Percentiles rank a stretch among this genome's conserved stretches.
Conservation (phyloP, 2,113 vertebrate species). For the Sylvia atricapilla region DNA sequence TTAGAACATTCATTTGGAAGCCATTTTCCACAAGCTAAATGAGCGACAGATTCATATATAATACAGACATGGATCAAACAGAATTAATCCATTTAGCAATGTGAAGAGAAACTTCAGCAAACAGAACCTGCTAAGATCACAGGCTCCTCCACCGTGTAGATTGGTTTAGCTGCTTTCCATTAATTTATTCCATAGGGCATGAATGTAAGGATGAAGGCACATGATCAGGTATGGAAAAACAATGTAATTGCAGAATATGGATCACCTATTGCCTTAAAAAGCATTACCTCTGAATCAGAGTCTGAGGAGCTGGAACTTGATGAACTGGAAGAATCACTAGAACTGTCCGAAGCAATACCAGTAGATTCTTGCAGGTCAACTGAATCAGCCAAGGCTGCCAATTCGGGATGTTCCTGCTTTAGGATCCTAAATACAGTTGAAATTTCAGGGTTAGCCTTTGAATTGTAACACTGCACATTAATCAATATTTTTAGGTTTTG, state of each 20-base stretch:
- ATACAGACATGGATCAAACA: background rate
- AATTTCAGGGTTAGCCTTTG: background rate
- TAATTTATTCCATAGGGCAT: background rate
- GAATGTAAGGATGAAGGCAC: background rate
- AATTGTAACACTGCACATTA: background rate
- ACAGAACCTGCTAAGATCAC: background rate
- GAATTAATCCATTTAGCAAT: background rate
- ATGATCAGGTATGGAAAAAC: background rate
- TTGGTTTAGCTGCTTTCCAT: background rate
- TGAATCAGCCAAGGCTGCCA: conserved; percentile 89
- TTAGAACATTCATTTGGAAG: background rate
- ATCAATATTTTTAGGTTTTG: background rate
- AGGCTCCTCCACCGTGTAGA: background rate
- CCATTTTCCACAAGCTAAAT: background rate
- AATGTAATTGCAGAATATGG: background rate
- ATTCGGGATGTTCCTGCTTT: conserved; percentile 90
- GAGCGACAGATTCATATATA: background rate
- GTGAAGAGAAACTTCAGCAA: background rate
- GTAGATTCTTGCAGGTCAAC: conserved; percentile 97
- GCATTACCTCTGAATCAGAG: conserved; percentile 88
- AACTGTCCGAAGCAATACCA: conserved; percentile 96
- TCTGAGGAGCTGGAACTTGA: conserved; percentile 94
- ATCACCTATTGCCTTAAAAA: background rate
- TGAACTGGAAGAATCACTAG: conserved; percentile 96
- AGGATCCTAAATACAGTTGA: conserved; percentile 71